Evolutionary conservation across 2,113 vertebrate genomes (phyloP).

Genomic region (Sylvietta virens): DNA sequence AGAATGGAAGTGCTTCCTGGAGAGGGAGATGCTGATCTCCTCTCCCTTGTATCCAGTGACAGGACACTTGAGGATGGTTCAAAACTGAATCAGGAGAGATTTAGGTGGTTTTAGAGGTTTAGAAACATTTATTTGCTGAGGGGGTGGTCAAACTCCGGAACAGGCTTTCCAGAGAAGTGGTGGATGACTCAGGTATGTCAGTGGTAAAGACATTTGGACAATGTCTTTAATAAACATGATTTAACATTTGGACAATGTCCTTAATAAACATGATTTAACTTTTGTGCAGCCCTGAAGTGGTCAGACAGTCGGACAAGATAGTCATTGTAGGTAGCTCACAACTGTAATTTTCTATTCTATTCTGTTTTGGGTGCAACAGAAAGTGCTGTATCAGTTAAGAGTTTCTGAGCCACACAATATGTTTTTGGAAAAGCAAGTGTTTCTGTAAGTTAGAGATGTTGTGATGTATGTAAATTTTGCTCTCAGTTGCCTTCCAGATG

Average conservation of each 20-base stretch:
- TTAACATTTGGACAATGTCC: background rate
- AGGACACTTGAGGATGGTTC: background rate
- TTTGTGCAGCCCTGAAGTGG: background rate
- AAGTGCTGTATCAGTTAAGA: background rate
- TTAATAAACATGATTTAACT: background rate
- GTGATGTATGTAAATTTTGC: background rate
- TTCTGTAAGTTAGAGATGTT: background rate
- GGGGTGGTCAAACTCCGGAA: background rate
- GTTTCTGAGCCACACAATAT: background rate
- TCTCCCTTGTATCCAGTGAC: background rate
- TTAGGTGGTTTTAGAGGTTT: accelerated
- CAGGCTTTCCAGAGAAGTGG: background rate
- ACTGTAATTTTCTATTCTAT: background rate
- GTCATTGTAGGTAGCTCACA: accelerated
- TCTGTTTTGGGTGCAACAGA: background rate
- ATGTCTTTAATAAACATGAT: background rate
- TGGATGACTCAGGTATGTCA: background rate
- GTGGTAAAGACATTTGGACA: background rate
- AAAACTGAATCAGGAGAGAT: background rate
- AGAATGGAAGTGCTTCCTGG: background rate
- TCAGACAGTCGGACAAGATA: background rate
- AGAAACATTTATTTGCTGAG: background rate
- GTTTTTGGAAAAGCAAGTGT: background rate
- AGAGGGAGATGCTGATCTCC: background rate
- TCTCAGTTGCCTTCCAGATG: background rate